Percentiles rank a stretch among this genome's conserved stretches.
Conservation (phyloP, 2,888 invertebrate species). For the Philereme transversata region DNA sequence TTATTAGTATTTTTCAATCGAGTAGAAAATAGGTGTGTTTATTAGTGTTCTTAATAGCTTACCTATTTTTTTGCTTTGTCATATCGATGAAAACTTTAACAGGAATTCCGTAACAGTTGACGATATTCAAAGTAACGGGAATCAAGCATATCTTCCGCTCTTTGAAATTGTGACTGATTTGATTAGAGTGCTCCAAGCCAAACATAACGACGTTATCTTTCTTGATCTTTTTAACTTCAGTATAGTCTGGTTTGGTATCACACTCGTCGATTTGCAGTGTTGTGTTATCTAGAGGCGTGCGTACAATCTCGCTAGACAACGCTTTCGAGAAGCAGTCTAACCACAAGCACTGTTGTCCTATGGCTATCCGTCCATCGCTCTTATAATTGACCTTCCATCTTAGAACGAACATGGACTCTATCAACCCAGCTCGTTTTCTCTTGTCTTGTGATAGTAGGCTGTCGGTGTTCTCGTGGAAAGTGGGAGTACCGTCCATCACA, state of each 20-base stretch:
- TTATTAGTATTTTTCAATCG: too few species aligned
- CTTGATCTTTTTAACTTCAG: slow-evolving; percentile 57
- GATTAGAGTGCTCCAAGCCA: slow-evolving; percentile 83
- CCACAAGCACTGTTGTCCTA: slow-evolving; percentile 89
- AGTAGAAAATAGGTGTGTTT: too few species aligned
- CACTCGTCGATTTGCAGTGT: slow-evolving; percentile 68
- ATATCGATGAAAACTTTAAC: slow-evolving; percentile 86
- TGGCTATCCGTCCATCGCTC: slow-evolving; percentile 79
- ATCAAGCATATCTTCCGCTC: slow-evolving; percentile 85
- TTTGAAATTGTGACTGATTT: slow-evolving; percentile 86
- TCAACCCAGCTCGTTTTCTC: slow-evolving; percentile 53
- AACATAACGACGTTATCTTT: slow-evolving; percentile 83
- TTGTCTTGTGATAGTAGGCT: slow-evolving; percentile 32
- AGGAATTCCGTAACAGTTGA: slow-evolving; percentile 85
- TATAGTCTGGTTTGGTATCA: slow-evolving; percentile 51
- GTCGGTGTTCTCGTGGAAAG: slow-evolving; percentile 56
- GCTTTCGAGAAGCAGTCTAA: slow-evolving; percentile 84
- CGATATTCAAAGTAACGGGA: slow-evolving; percentile 86
- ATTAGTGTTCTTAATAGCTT: slow-evolving; percentile 34
- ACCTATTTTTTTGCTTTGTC: slow-evolving; percentile 84
- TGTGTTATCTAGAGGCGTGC: slow-evolving; percentile 52
- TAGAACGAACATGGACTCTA: slow-evolving; percentile 75
- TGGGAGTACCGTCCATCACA: slow-evolving; percentile 57
- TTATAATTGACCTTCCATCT: slow-evolving; percentile 85
- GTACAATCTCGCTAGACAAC: slow-evolving; percentile 68